These are phyloP conservation scores for Rhea pennata DNA, from an alignment of 2,113 vertebrate species.

Conservation along the genomic window DNA sequence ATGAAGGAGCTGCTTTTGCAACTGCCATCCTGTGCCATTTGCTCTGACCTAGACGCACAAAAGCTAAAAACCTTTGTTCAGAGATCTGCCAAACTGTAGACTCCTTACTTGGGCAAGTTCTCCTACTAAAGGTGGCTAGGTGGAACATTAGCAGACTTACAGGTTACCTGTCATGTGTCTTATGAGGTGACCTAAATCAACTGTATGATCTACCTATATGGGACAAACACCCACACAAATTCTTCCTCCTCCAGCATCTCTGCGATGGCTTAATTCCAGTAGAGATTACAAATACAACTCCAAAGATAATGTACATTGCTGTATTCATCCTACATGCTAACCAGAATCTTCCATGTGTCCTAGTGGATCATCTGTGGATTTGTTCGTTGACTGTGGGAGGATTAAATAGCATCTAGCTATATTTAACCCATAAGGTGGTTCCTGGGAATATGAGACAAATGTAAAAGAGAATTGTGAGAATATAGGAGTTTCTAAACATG, in stretches of 20 bases:
- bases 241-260: slow-evolving; percentile 30
- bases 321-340: not conserved
- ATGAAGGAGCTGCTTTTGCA: not conserved
- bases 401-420: slow-evolving; percentile 8
- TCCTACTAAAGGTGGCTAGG: not conserved
- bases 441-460: not conserved
- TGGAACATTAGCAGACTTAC: slow-evolving; percentile 26
- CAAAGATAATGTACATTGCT: not conserved
- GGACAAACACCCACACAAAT: slow-evolving; percentile 41
- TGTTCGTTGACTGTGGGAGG: not conserved
- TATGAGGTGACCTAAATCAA: slow-evolving; percentile 44
- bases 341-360: not conserved
- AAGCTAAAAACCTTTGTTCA: not conserved
- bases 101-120: slow-evolving; percentile 7
- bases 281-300: not conserved
- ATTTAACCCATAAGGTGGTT: slow-evolving; percentile 5
- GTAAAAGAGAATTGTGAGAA: slow-evolving; percentile 28
- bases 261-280: not conserved
- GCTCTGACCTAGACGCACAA: not conserved
- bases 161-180: not conserved
- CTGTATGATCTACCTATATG: not conserved
- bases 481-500: slow-evolving; percentile 11
- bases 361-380: not conserved
- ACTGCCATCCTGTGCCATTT: not conserved
- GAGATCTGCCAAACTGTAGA: not conserved